These are phyloP conservation scores for Scrobipalpa costella DNA, from an alignment of 2,888 invertebrate genomes.

Conservation along the genomic window DNA sequence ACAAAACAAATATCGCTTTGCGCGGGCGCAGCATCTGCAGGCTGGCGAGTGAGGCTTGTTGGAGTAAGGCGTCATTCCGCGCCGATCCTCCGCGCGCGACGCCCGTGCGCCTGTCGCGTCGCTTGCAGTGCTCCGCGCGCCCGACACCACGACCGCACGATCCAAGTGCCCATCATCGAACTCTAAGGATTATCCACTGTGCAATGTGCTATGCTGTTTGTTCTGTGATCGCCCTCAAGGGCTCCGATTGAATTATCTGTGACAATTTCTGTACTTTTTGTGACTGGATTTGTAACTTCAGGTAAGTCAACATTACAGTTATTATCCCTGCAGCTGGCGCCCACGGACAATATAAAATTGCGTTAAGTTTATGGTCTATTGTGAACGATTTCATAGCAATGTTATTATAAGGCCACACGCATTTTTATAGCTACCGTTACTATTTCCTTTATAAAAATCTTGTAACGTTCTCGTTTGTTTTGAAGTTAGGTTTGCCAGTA, in stretches of 20 bases:
- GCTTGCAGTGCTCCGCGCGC: slow-evolving; percentile 46
- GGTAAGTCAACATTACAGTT: slow-evolving; percentile 46
- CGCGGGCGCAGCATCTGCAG: slow-evolving; percentile 30
- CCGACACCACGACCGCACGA: slow-evolving; percentile 36
- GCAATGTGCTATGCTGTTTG: slow-evolving; percentile 66
- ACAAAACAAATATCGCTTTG: slow-evolving; percentile 18
- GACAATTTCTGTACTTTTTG: slow-evolving; percentile 34
- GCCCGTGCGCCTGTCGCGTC: slow-evolving; percentile 69
- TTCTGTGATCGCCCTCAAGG: slow-evolving; percentile 68
- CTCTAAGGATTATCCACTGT: slow-evolving; percentile 50
- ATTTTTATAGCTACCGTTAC: slow-evolving; percentile 31
- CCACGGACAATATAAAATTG: slow-evolving; percentile 38
- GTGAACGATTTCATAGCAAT: slow-evolving; percentile 47
- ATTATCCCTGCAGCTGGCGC: slow-evolving; percentile 21
- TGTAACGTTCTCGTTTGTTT: slow-evolving; percentile 17
- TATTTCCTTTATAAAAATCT: slow-evolving; percentile 25
- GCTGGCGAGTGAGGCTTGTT: slow-evolving; percentile 24
- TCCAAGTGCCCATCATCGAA: slow-evolving; percentile 41
- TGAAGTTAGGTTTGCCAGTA: slow-evolving; percentile 7
- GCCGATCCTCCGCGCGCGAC: slow-evolving; percentile 75
- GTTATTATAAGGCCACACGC: slow-evolving; percentile 41
- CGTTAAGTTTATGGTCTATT: slow-evolving; percentile 55
- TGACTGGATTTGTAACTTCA: slow-evolving; percentile 50
- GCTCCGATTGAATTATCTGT: slow-evolving; percentile 46
- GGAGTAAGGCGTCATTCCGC: slow-evolving; percentile 58